Base-by-base conservation (phyloP, 2,797 vertebrate genomes). In the Lerista edwardsae region DNA sequence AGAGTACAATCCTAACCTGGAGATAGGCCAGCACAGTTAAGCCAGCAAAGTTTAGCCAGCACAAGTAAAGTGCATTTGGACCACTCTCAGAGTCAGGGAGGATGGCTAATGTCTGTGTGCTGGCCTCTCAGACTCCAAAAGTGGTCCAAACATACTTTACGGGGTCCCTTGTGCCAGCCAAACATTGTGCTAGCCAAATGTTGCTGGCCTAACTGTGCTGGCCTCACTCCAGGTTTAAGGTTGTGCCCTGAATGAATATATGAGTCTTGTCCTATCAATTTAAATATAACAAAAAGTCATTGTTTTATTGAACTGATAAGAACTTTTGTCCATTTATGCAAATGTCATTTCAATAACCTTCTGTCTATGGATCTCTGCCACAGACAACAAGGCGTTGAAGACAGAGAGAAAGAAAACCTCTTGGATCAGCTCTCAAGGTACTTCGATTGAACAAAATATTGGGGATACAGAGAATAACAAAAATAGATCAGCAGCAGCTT, bases 301-400 rank as follows among this genome's bases (percentile, higher is more conserved):
- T 1, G 10, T 75, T 73, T 68, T 62, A 72, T 36, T 80, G 83
- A 86, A 86, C 64, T 80, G 59, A 71, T 34, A 2, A 82, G 79
- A 89, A 78, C 14, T 80, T 87, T 82, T 44, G 31, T 14, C 36
- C 68, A 80, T 1, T 0, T 89, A 75, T 84, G 31, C 27, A 83
- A 51, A 71, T 71, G 31, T 51, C 39, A 1, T 71, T 88, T 62
- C 84, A 89, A 89, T 51, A 65, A 82, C 27, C 65, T 92, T 91
- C 93, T 82, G 41, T 83, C 55, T 91, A 68, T 90, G 88, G 79
- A 86, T 85, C 90, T 94, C 80, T 86, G 69, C 83, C 88, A 73
- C 93, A 95, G 94, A 68, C 93, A 95, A 78, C 93, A 93, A 86
- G 92, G 55, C 87, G 86, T 92, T 83, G 93, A 93, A 87, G 90